Percentiles rank a stretch among this genome's conserved stretches.
Conservation (phyloP, 2,888 invertebrate genomes). For the Andrena flavipes region DNA sequence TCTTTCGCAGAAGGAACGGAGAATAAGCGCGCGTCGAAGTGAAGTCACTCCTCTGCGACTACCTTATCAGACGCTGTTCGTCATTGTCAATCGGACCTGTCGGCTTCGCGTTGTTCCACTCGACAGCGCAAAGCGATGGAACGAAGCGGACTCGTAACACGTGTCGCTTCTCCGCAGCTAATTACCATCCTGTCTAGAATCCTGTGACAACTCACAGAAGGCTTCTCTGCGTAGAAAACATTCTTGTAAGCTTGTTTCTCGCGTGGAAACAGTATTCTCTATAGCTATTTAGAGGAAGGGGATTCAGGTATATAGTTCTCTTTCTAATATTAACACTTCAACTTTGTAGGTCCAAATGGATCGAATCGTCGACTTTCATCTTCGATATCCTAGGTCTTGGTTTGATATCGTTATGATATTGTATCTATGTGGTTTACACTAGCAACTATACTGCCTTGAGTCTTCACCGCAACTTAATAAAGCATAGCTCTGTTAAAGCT, state of each 20-base stretch:
- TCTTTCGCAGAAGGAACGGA: slow-evolving; percentile 9
- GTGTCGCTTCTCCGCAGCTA: slow-evolving; percentile 48
- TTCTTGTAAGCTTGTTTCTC: slow-evolving; percentile 41
- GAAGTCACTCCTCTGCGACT: slow-evolving; percentile 20
- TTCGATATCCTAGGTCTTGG: background rate
- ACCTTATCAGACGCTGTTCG: slow-evolving; percentile 57
- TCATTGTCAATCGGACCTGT: slow-evolving; percentile 59
- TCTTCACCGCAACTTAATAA: too few relatives aligned
- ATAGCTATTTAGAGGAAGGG: slow-evolving; percentile 16
- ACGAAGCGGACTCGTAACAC: slow-evolving; percentile 37
- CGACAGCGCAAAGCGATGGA: slow-evolving; percentile 50
- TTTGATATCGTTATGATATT: too few relatives aligned
- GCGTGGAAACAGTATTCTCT: slow-evolving; percentile 11
- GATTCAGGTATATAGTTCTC: slow-evolving; percentile 29
- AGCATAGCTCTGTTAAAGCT: too few relatives aligned
- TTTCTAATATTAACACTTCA: background rate
- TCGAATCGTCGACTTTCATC: background rate
- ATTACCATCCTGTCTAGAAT: slow-evolving; percentile 52
- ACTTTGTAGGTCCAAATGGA: background rate
- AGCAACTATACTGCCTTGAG: too few relatives aligned
- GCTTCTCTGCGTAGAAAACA: slow-evolving; percentile 29
- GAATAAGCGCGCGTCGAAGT: background rate
- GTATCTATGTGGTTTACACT: too few relatives aligned
- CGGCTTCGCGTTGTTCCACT: slow-evolving; percentile 30
- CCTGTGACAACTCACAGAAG: slow-evolving; percentile 41